Evolutionary conservation across 2,113 vertebrate genomes (phyloP).

Genomic region (Pomatostomus ruficeps): DNA sequence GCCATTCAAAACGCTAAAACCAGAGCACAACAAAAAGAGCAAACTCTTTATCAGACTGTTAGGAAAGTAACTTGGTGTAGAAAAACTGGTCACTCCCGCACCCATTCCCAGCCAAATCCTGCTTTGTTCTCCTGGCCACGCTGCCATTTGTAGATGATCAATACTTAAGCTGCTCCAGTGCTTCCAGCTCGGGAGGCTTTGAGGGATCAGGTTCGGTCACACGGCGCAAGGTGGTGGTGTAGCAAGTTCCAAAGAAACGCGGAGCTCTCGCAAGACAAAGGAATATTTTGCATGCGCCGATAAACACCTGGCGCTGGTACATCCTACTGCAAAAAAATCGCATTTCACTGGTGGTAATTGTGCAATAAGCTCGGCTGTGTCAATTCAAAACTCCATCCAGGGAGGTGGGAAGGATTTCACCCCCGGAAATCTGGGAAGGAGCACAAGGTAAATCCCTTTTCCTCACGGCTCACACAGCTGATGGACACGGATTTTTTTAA

Average conservation of each 20-base stretch:
- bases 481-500: not conserved
- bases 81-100: not conserved
- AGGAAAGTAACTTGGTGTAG: not conserved
- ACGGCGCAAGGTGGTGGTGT: not conserved
- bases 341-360: not conserved
- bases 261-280: not conserved
- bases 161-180: not conserved
- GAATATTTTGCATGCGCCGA: not conserved
- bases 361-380: not conserved
- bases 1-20: not conserved
- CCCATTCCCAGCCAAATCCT: not conserved
- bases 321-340: not conserved
- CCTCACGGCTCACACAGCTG: not conserved
- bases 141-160: not conserved
- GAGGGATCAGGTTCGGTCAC: conserved; percentile 13
- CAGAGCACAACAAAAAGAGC: not conserved
- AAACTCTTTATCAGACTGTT: not conserved
- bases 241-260: not conserved
- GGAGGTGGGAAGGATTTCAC: not conserved
- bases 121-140: not conserved
- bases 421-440: not conserved
- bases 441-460: not conserved
- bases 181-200: not conserved
- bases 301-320: not conserved
- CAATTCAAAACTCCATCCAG: not conserved